Percentiles rank a stretch among this genome's conserved stretches.
Conservation (phyloP, 1,140 invertebrate genomes). For the Bombus turneri region DNA sequence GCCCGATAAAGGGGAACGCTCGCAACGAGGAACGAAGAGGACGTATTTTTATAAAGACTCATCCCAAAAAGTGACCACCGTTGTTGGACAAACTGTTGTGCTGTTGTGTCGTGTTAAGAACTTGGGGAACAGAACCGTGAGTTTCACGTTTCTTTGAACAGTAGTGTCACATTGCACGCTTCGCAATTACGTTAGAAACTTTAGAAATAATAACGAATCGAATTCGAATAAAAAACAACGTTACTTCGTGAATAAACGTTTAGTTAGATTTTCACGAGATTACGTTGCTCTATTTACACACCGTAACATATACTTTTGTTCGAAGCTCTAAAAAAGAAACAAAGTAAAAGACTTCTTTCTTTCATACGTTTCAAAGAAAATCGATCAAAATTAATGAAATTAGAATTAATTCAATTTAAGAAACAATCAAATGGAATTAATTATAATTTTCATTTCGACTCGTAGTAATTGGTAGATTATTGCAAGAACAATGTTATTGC, state of each 20-base stretch:
- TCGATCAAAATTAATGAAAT: too few species aligned
- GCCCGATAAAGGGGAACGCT: constrained; percentile 83
- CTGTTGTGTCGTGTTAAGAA: constrained; percentile 92
- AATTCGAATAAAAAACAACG: background rate
- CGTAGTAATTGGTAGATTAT: too few species aligned
- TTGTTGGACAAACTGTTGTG: constrained; percentile 90
- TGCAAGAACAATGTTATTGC: too few species aligned
- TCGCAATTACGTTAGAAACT: constrained; percentile 10
- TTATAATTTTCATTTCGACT: too few species aligned
- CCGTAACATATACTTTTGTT: background rate
- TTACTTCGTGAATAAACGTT: background rate
- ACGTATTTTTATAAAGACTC: constrained; percentile 92
- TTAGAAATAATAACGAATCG: background rate
- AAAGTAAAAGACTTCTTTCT: too few species aligned
- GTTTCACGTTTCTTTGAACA: constrained; percentile 71
- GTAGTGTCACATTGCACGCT: background rate
- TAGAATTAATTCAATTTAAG: too few species aligned
- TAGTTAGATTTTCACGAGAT: background rate
- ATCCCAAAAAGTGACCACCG: constrained; percentile 89
- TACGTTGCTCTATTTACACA: background rate
- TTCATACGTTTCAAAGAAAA: too few species aligned
- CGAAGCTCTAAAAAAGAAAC: background rate
- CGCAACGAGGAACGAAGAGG: constrained; percentile 86
- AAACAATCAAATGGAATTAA: too few species aligned
- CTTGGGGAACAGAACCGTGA: constrained; percentile 93